Percentiles rank a stretch among this genome's conserved stretches.
phyloP scores from a whole-genome alignment of 1,140 invertebrate species.

The Cydia strobilella region DNA sequence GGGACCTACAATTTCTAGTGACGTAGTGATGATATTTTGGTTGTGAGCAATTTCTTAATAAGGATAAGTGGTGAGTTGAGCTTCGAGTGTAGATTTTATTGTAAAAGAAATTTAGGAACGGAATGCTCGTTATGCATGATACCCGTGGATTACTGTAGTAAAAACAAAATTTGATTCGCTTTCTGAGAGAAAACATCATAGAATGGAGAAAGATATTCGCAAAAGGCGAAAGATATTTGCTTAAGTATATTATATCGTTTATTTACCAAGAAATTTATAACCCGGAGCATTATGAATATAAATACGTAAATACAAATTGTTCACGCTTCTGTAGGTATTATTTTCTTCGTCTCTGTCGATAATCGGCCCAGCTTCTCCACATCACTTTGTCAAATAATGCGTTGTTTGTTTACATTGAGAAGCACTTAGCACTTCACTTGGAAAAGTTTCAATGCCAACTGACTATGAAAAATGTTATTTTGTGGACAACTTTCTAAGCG shows the following conservation, averaged over 20 bases:
- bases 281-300: no score
- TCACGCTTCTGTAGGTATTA: not conserved
- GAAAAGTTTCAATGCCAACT: not conserved
- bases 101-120: not conserved
- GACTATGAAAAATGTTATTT: not conserved
- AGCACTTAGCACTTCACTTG: not conserved
- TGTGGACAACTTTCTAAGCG: not conserved
- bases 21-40: constrained; percentile 51
- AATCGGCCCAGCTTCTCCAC: not conserved
- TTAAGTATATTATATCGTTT: no score
- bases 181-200: not conserved
- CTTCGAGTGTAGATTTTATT: constrained; percentile 17
- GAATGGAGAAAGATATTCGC: not conserved
- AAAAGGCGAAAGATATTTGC: no score
- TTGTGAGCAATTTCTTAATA: constrained; percentile 57
- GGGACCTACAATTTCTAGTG: constrained; percentile 39
- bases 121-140: not conserved
- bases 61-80: constrained; percentile 44
- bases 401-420: not conserved
- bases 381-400: not conserved
- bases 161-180: not conserved
- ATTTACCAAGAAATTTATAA: no score
- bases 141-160: not conserved
- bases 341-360: not conserved
- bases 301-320: not conserved